Evolutionary conservation across 2,797 vertebrate genomes (phyloP).

Genomic region (Geotrypetes seraphini): DNA sequence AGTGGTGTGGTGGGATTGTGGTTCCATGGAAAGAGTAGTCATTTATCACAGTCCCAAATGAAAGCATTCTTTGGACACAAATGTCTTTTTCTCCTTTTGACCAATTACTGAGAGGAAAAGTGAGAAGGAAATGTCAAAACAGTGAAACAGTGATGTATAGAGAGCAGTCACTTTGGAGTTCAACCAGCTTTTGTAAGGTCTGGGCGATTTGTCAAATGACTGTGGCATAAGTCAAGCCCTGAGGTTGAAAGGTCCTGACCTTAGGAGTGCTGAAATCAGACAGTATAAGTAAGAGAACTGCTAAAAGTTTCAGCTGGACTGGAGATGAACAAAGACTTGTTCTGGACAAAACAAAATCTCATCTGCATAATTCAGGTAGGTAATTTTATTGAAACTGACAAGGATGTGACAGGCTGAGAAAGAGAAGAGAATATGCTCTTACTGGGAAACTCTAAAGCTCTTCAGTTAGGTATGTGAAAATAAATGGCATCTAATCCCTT

Average conservation of each 20-base stretch:
- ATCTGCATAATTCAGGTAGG: slow-evolving; percentile 98
- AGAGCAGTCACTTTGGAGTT: slow-evolving; percentile 71
- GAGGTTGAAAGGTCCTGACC: slow-evolving; percentile 98
- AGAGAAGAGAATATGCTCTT: slow-evolving; percentile 55
- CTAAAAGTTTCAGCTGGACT: slow-evolving; percentile 74
- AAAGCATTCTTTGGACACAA: slow-evolving; percentile 84
- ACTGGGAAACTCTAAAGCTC: slow-evolving; percentile 66
- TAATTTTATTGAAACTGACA: slow-evolving; percentile 96
- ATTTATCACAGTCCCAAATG: slow-evolving; percentile 94
- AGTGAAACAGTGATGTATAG: slow-evolving; percentile 62
- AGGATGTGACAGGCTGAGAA: slow-evolving; percentile 86
- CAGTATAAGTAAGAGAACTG: slow-evolving; percentile 64
- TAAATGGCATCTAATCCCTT: slow-evolving; percentile 91
- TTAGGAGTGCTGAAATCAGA: slow-evolving; percentile 77
- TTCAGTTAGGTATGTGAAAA: slow-evolving; percentile 75
- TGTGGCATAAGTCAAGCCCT: slow-evolving; percentile 97
- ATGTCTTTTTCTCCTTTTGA: slow-evolving; percentile 85
- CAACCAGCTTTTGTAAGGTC: slow-evolving; percentile 77
- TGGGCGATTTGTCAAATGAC: slow-evolving; percentile 87
- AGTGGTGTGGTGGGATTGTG: slow-evolving; percentile 60
- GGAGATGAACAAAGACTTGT: slow-evolving; percentile 79
- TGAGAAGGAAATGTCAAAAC: slow-evolving; percentile 78
- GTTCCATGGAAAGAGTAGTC: slow-evolving; percentile 74
- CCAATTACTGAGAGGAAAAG: slow-evolving; percentile 75
- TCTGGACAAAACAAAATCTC: slow-evolving; percentile 75